A percentile compares a stretch with the other conserved stretches of the same genome.
Evolutionary conservation across 1,140 invertebrate genomes (phyloP).

Genomic region (Neuroterus valhalla): DNA sequence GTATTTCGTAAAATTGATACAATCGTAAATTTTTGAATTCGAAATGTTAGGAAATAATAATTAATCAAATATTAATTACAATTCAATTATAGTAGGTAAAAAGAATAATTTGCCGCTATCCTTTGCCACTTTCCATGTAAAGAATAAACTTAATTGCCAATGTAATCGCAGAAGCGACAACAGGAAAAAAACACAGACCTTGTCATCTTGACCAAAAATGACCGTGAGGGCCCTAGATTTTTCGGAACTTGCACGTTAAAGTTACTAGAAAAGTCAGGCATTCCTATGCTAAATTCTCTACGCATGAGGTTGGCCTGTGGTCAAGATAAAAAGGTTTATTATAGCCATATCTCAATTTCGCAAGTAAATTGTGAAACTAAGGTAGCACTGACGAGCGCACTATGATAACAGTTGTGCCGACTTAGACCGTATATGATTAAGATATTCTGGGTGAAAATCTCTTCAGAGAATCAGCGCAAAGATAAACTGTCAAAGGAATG

Average conservation of each 20-base stretch:
- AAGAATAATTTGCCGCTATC: not conserved
- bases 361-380: constrained; percentile 5
- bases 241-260: no score
- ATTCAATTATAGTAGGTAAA: not conserved
- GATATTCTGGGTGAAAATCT: constrained; percentile 5
- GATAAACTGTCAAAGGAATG: not conserved
- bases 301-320: no score
- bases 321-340: no score
- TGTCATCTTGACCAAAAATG: no score
- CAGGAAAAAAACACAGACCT: not conserved
- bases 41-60: not conserved
- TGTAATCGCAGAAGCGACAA: constrained; percentile 7
- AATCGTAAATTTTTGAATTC: not conserved
- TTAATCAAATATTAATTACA: not conserved
- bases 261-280: no score
- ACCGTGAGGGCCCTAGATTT: no score
- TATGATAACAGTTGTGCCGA: constrained; percentile 6
- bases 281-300: no score
- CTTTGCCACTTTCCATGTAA: not conserved
- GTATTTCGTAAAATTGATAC: no score
- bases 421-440: constrained; percentile 1
- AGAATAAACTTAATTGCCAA: not conserved
- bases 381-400: constrained; percentile 8
- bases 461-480: constrained; percentile 19
- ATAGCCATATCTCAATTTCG: constrained; percentile 2